These are phyloP conservation scores for Plumapathes pennacea DNA, from an alignment of 92 coral and sea anemone genomes.

Conservation along the genomic window DNA sequence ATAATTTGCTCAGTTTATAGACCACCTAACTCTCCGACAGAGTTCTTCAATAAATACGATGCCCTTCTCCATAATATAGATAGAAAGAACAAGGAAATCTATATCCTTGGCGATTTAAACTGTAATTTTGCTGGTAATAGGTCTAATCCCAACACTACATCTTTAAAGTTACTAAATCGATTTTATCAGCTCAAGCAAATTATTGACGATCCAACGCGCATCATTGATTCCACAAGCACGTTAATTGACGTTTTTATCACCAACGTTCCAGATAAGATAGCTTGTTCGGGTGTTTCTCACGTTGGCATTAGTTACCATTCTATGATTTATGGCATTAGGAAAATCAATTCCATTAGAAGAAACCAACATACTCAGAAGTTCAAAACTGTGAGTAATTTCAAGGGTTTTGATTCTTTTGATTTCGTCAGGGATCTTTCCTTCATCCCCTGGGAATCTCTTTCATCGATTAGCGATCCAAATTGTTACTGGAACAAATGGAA, in stretches of 20 bases:
- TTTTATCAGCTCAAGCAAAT: conserved; percentile 7
- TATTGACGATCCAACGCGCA: conserved; percentile 4
- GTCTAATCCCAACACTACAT: too few relatives aligned
- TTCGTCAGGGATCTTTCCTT: background rate
- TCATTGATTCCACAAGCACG: conserved; percentile 1
- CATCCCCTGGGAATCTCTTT: background rate
- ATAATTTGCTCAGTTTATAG: too few relatives aligned
- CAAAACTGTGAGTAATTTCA: background rate
- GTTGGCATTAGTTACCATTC: conserved; percentile 8
- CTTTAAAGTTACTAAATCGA: background rate
- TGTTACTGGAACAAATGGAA: background rate
- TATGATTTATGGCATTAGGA: background rate
- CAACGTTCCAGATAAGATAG: background rate
- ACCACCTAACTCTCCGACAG: too few relatives aligned
- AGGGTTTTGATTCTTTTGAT: background rate
- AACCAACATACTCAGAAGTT: background rate
- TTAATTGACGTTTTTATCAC: conserved; percentile 8
- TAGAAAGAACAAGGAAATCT: too few relatives aligned
- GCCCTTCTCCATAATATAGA: too few relatives aligned
- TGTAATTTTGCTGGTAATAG: too few relatives aligned
- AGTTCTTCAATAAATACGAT: too few relatives aligned
- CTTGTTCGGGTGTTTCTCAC: conserved; percentile 7
- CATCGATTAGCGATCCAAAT: background rate
- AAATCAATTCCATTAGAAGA: background rate
- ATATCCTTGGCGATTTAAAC: too few relatives aligned